phyloP scores from a whole-genome alignment of 2,113 vertebrate species.

The Solea senegalensis region DNA sequence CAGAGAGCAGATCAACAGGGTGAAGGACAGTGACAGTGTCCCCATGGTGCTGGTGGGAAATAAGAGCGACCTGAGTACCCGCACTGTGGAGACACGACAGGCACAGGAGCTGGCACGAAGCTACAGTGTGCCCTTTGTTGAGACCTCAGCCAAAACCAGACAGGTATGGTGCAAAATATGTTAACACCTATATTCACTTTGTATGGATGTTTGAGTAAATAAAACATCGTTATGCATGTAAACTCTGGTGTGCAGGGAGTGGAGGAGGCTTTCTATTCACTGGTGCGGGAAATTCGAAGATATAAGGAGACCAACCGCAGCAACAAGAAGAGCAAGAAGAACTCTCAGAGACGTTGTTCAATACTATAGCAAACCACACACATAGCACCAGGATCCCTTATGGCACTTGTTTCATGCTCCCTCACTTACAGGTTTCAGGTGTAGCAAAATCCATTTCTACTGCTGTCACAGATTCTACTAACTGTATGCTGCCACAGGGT shows the following conservation, averaged over 20 bases:
- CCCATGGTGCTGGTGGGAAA: slow-evolving; percentile 89
- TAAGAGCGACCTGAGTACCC: slow-evolving; percentile 85
- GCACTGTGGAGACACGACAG: slow-evolving; percentile 83
- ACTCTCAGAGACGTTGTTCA: slow-evolving; percentile 83
- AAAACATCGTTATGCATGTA: background rate
- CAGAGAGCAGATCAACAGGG: slow-evolving; percentile 89
- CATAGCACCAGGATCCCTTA: slow-evolving; percentile 8
- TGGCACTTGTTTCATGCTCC: slow-evolving; percentile 36
- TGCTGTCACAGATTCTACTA: slow-evolving; percentile 22
- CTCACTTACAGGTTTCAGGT: slow-evolving; percentile 12
- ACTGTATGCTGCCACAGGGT: background rate
- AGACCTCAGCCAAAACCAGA: slow-evolving; percentile 89
- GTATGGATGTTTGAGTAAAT: background rate
- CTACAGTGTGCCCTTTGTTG: slow-evolving; percentile 86
- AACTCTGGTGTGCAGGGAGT: slow-evolving; percentile 78
- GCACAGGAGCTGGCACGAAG: slow-evolving; percentile 85
- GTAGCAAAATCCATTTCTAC: slow-evolving; percentile 12
- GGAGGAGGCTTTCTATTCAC: slow-evolving; percentile 88
- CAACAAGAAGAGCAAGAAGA: slow-evolving; percentile 88
- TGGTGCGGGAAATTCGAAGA: slow-evolving; percentile 88
- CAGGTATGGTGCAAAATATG: slow-evolving; percentile 70
- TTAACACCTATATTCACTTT: background rate
- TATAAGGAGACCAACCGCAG: slow-evolving; percentile 89
- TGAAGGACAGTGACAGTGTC: slow-evolving; percentile 89
- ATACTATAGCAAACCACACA: slow-evolving; percentile 79